Evolutionary conservation across 1,140 invertebrate species (phyloP).

Genomic region (Macrotrachela quadricornifera): DNA sequence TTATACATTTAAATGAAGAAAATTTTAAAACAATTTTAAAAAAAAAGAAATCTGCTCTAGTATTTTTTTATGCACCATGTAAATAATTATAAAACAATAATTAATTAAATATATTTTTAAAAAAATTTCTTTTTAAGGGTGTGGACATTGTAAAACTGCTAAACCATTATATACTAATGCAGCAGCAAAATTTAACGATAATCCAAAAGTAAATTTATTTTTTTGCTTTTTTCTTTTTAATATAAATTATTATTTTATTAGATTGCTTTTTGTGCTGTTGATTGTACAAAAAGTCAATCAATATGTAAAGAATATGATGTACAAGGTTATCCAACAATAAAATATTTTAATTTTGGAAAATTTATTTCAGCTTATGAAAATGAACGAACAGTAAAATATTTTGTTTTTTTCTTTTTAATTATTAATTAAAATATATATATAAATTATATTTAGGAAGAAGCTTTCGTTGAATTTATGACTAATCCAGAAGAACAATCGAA

Average conservation of each 20-base stretch:
- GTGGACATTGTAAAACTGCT: slow-evolving; percentile 65
- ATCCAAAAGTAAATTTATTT: slow-evolving; percentile 27
- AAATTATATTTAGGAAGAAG: slow-evolving; percentile 32
- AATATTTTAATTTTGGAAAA: slow-evolving; percentile 52
- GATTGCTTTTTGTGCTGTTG: slow-evolving; percentile 55
- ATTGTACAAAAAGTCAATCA: slow-evolving; percentile 46
- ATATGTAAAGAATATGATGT: slow-evolving; percentile 43
- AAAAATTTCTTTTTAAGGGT: slow-evolving; percentile 42
- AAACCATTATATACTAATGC: slow-evolving; percentile 60
- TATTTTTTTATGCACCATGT: slow-evolving; percentile 82
- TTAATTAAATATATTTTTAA: slow-evolving; percentile 3
- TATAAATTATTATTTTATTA: slow-evolving; percentile 15
- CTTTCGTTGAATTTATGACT: slow-evolving; percentile 44
- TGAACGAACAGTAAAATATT: not conserved
- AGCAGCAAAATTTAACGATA: slow-evolving; percentile 48
- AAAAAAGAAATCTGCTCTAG: slow-evolving; percentile 50
- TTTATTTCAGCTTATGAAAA: not conserved
- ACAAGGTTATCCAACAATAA: slow-evolving; percentile 88
- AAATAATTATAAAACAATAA: slow-evolving; percentile 33
- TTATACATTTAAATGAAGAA: slow-evolving; percentile 49
- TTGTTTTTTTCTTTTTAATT: not conserved
- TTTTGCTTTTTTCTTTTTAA: not conserved
- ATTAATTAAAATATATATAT: not conserved
- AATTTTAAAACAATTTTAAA: slow-evolving; percentile 44
- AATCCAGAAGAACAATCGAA: slow-evolving; percentile 34